These are phyloP conservation scores for Sebastes itinus DNA, from an alignment of 2,797 vertebrate genomes.

Conservation along the genomic window DNA sequence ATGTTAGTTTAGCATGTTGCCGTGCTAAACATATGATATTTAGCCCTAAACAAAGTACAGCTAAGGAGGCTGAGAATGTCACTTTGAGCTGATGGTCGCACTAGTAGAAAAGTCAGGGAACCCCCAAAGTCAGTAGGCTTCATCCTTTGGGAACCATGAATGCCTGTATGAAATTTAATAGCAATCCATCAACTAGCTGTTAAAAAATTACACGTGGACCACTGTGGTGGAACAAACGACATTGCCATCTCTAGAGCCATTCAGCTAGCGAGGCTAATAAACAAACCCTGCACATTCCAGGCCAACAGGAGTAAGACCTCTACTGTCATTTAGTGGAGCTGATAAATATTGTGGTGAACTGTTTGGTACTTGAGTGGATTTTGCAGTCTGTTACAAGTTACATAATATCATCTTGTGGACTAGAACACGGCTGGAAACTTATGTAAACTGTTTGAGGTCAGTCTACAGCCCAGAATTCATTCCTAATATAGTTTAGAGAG, in stretches of 20 bases:
- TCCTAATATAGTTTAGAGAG: constrained; percentile 59
- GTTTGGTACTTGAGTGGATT: constrained; percentile 3
- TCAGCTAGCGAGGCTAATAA: not conserved
- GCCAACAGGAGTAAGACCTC: not conserved
- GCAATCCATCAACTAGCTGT: not conserved
- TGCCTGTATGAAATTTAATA: not conserved
- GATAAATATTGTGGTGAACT: constrained; percentile 24
- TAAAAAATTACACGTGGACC: not conserved
- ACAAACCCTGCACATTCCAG: not conserved
- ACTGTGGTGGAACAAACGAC: not conserved
- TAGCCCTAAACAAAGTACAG: not conserved
- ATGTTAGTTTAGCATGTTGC: not conserved
- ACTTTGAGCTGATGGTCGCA: not conserved
- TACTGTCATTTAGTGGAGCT: not conserved
- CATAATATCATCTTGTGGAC: constrained; percentile 20
- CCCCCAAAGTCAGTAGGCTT: not conserved
- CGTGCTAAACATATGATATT: not conserved
- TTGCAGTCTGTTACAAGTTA: constrained; percentile 16
- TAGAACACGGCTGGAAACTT: constrained; percentile 56
- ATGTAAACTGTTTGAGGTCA: constrained; percentile 68
- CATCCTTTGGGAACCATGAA: not conserved
- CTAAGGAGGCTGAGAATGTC: not conserved
- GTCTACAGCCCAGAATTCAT: constrained; percentile 44
- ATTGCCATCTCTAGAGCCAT: not conserved
- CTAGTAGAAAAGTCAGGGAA: not conserved